A percentile compares a stretch with the other conserved stretches of the same genome.
These are phyloP conservation scores for Miichthys miiuy DNA, from an alignment of 2,797 vertebrate genomes.

Conservation along the genomic window DNA sequence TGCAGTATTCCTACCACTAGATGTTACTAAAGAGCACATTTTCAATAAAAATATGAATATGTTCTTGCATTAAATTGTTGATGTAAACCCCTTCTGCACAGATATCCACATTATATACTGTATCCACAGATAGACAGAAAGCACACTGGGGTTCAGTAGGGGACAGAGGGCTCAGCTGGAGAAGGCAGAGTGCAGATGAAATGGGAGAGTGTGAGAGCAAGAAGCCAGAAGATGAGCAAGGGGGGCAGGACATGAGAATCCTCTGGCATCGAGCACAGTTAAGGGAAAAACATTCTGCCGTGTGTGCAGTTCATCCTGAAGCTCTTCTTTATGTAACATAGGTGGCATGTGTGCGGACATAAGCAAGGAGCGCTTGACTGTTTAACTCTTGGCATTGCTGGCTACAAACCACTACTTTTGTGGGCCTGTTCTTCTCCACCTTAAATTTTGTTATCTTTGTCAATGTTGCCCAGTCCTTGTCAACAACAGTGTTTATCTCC, in stretches of 20 bases:
- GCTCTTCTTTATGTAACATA: slow-evolving; percentile 74
- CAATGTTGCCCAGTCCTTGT: slow-evolving; percentile 14
- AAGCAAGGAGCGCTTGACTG: slow-evolving; percentile 22
- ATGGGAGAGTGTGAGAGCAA: slow-evolving; percentile 59
- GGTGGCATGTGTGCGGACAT: slow-evolving; percentile 45
- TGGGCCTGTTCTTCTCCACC: not conserved
- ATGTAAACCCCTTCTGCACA: too few relatives aligned
- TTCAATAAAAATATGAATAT: not conserved
- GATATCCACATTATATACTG: not conserved
- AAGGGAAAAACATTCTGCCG: slow-evolving; percentile 70
- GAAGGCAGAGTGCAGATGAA: slow-evolving; percentile 62
- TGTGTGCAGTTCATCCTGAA: slow-evolving; percentile 65
- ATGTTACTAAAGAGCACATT: not conserved
- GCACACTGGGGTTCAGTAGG: slow-evolving; percentile 19
- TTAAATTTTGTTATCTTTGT: not conserved
- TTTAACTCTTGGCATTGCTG: not conserved
- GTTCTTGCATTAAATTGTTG: not conserved
- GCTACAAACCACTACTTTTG: slow-evolving; percentile 21
- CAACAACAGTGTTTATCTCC: slow-evolving; percentile 13
- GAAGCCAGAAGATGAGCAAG: slow-evolving; percentile 68
- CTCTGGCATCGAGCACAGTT: slow-evolving; percentile 68
- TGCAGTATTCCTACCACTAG: not conserved
- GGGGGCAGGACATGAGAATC: slow-evolving; percentile 70
- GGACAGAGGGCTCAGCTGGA: slow-evolving; percentile 69
- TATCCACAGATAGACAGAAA: slow-evolving; percentile 1